A percentile compares a stretch with the other conserved stretches of the same genome.
These are phyloP conservation scores for Agonum fuliginosum DNA, from an alignment of 2,888 invertebrate genomes.

Conservation along the genomic window DNA sequence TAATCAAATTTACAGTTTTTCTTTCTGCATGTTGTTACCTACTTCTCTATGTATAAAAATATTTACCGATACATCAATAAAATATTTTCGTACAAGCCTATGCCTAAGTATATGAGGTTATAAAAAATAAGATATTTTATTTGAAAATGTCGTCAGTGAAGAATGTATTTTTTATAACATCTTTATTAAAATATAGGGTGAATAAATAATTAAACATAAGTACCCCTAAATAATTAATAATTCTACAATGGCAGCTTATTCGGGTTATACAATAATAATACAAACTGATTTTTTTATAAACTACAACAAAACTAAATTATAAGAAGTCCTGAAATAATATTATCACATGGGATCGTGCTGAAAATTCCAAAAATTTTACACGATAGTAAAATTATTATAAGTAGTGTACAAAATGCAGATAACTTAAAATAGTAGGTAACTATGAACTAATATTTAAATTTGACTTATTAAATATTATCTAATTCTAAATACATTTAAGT, in stretches of 20 bases:
- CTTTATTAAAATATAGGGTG: neutral
- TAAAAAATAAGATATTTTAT: neutral
- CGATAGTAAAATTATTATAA: neutral
- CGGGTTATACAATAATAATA: neutral
- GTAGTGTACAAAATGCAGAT: too few relatives aligned
- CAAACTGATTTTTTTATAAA: neutral
- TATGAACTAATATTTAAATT: constrained; percentile 4
- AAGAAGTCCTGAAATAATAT: neutral
- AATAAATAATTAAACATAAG: neutral
- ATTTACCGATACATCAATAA: too few relatives aligned
- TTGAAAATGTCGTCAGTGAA: neutral
- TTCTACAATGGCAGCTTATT: constrained; percentile 14
- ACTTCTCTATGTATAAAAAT: too few relatives aligned
- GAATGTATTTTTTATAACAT: neutral
- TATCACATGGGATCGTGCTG: constrained; percentile 8
- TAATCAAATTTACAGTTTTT: too few relatives aligned
- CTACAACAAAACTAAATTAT: neutral
- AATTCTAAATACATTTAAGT: neutral
- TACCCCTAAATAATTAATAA: neutral
- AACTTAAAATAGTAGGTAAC: too few relatives aligned
- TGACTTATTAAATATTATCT: neutral
- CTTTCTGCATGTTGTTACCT: too few relatives aligned
- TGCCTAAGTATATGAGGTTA: too few relatives aligned
- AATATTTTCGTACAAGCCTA: too few relatives aligned
- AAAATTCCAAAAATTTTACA: neutral